Base-by-base conservation (phyloP, 2,797 vertebrate genomes). In the Lagocephalus sceleratus region DNA sequence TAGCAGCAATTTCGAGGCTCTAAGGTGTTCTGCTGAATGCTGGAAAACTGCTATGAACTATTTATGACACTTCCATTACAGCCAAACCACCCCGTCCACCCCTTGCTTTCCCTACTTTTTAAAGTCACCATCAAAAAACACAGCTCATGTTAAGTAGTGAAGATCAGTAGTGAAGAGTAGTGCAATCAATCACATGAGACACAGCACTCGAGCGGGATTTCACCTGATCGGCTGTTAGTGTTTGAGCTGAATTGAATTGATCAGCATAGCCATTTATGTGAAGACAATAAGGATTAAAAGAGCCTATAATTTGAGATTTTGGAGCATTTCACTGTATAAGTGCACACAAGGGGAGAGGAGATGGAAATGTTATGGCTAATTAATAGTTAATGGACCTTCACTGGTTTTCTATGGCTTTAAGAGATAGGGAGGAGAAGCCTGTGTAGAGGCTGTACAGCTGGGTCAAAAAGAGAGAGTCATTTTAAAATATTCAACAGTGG, bases 51-150 rank as follows among this genome's bases (percentile, higher is more conserved):
- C 64, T 43, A 82, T 87, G 51, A 89, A 88, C 80, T 86, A 87
- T 87, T 87, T 64, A 87, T 85, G 77, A 78, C 73, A 76, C 73
- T 81, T 87, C 78, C 84, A 88, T 87, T 89, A 86, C 52, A 73
- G 76, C 63, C 64, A 44, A 66, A 51, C 68, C 32, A 46, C 67
- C 68, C 47, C 51, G 60, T 65, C 42, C 54, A 40, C n/a, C n/a
- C n/a, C n/a, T n/a, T 63, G 57, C 63, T 50, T 71, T 69, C 12
- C 64, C 68, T 29, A 69, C 68, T 71, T 62, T 69, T 66, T 57
- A 76, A 71, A 75, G 47, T 59, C 56, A 1, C 62, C 51, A 62
- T 63, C 60, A 41, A 45, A 40, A 21, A 26, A 63, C 9, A 17
- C 35, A 38, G 44, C 66, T 83, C 76, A n/a, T n/a, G n/a, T 57